A percentile compares a stretch with the other conserved stretches of the same genome.
phyloP scores from a whole-genome alignment of 2,113 vertebrate species.

The Ifrita kowaldi region DNA sequence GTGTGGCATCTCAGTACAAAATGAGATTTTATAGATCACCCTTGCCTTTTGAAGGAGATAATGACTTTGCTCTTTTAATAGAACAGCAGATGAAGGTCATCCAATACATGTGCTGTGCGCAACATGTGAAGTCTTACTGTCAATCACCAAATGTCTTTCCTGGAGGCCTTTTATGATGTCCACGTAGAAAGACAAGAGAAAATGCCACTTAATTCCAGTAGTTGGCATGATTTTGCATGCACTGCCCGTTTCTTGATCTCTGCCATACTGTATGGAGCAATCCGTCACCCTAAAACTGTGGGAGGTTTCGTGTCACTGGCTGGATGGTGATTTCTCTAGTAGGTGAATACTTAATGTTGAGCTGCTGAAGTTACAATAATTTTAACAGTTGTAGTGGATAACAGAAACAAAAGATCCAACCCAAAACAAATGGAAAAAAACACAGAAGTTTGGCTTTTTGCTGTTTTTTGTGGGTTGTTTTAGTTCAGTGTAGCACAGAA shows the following conservation, averaged over 20 bases:
- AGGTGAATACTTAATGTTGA: background rate
- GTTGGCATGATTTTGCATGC: background rate
- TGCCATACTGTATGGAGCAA: background rate
- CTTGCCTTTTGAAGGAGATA: background rate
- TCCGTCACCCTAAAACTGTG: background rate
- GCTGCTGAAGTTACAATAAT: background rate
- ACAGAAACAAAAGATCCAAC: background rate
- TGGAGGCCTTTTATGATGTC: background rate
- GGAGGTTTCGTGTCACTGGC: background rate
- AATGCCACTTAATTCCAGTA: background rate
- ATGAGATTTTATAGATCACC: background rate
- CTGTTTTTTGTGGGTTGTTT: background rate
- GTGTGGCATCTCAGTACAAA: background rate
- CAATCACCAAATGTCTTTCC: background rate
- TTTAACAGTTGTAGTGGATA: background rate
- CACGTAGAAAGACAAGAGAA: background rate
- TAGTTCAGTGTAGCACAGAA: background rate
- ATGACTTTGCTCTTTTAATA: background rate
- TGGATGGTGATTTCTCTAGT: background rate
- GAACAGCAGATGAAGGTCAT: background rate
- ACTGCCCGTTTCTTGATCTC: background rate
- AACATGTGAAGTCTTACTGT: background rate
- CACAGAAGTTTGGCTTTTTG: background rate
- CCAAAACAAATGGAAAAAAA: background rate
- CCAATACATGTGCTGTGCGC: background rate